Evolutionary conservation across 2,113 vertebrate genomes (phyloP), one percentile per base, ranked within the genome.

Genomic region (Perccottus glenii): DNA sequence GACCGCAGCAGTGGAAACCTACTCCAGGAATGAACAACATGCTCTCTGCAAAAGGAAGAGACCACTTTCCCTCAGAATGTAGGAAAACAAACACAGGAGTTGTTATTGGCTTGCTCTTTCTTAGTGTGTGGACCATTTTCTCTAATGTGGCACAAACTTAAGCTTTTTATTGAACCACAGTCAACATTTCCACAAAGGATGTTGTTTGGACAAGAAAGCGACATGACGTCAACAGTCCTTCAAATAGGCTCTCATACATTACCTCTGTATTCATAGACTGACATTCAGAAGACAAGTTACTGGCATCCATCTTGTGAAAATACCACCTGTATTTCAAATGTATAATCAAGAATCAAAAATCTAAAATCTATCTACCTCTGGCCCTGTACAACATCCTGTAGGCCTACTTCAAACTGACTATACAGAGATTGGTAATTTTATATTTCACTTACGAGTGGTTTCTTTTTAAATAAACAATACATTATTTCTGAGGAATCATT

Each of bases 121-220:
- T 32, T 8, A 80, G 62, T 14, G 32, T 1, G 48, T 58, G 63
- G 67, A 68, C 27, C 32, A 33, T 62, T 47, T 44, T 60, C 55
- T 55, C n/a, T 8, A 53, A 36, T 62, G 9, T 49, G 60, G 52
- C 43, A 51, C 44, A 49, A n/a, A 6, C 53, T 32, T 35, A 47
- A 40, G 51, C 19, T 0, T 48, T 59, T 71, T 35, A 60, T 60
- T 19, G 59, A 58, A 45, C 51, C 38, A 9, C 53, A 53, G 60
- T 78, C 67, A 78, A 64, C 45, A 69, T 52, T 43, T 60, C 42
- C 33, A 73, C 58, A 70, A 56, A 69, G 8, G 35, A 50, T 75
- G 44, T 60, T 52, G 67, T 67, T 75, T 11, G 40, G 0, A 50
- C 11, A 32, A 35, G 51, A 38, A n/a, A 14, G 32, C 53, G 16